These are phyloP conservation scores for Archilochus colubris DNA, from an alignment of 2,113 vertebrate genomes.

Conservation along the genomic window DNA sequence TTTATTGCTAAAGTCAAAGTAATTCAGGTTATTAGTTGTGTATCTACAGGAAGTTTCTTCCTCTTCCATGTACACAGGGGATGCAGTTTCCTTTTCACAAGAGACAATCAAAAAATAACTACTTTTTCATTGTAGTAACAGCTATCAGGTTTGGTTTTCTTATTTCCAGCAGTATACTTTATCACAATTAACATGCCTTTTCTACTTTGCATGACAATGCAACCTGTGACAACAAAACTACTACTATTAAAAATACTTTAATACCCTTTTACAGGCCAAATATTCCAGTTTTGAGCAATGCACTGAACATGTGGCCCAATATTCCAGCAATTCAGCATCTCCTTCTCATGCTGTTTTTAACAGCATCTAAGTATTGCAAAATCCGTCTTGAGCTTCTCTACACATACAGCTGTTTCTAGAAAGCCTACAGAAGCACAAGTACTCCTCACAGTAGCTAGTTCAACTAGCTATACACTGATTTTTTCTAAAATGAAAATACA, in stretches of 20 bases:
- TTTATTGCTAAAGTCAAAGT: neutral
- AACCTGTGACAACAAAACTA: neutral
- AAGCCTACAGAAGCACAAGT: neutral
- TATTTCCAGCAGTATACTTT: neutral
- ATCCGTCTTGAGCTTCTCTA: neutral
- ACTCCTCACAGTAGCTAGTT: neutral
- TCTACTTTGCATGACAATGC: neutral
- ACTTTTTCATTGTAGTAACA: neutral
- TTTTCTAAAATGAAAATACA: neutral
- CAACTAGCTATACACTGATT: neutral
- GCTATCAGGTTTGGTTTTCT: neutral
- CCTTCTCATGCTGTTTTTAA: neutral
- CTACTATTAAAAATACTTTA: neutral
- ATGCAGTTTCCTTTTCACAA: neutral
- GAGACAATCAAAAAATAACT: neutral
- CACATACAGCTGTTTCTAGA: neutral
- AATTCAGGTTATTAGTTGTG: neutral
- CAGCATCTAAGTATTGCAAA: neutral
- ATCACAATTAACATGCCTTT: neutral
- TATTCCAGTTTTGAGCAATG: neutral
- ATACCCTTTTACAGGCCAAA: neutral
- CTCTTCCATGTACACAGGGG: accelerated
- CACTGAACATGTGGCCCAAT: neutral
- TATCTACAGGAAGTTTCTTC: neutral
- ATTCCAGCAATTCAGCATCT: neutral